Evolutionary conservation across 2,888 invertebrate genomes (phyloP).

Genomic region (Neocrepidodera transversa): DNA sequence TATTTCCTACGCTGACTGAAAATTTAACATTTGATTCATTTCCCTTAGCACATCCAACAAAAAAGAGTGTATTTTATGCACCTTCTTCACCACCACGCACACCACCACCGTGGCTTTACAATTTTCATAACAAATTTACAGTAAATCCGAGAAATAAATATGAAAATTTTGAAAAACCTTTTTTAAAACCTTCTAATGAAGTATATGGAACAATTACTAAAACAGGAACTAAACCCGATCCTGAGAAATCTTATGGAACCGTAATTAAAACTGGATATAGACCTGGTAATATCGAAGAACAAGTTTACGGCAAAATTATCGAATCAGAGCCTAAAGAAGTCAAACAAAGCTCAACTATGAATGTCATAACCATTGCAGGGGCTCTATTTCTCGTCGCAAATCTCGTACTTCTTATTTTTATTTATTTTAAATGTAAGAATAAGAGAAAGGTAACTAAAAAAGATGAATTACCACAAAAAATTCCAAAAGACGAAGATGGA

Average conservation of each 20-base stretch:
- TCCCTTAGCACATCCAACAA: slow-evolving; percentile 39
- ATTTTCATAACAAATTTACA: slow-evolving; percentile 31
- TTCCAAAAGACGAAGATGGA: slow-evolving; percentile 60
- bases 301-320: slow-evolving; percentile 54
- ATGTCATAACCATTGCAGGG: slow-evolving; percentile 70
- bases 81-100: slow-evolving; percentile 4
- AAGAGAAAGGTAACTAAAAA: slow-evolving; percentile 61
- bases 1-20: slow-evolving; percentile 73
- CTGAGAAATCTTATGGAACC: slow-evolving; percentile 38
- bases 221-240: slow-evolving; percentile 38
- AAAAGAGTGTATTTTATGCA: slow-evolving; percentile 33
- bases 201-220: slow-evolving; percentile 37
- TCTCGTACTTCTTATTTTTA: slow-evolving; percentile 70
- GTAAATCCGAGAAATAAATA: slow-evolving; percentile 31
- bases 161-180: slow-evolving; percentile 44
- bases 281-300: slow-evolving; percentile 42
- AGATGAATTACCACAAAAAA: slow-evolving; percentile 46
- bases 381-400: slow-evolving; percentile 77
- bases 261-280: slow-evolving; percentile 34
- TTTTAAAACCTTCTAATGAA: slow-evolving; percentile 4
- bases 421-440: slow-evolving; percentile 72
- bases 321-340: slow-evolving; percentile 57
- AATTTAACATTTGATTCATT: slow-evolving; percentile 45
- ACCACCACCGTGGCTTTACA: slow-evolving; percentile 33
- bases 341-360: slow-evolving; percentile 62